Base-by-base conservation (phyloP, 2,888 invertebrate species). In the Phorcus lineatus region DNA sequence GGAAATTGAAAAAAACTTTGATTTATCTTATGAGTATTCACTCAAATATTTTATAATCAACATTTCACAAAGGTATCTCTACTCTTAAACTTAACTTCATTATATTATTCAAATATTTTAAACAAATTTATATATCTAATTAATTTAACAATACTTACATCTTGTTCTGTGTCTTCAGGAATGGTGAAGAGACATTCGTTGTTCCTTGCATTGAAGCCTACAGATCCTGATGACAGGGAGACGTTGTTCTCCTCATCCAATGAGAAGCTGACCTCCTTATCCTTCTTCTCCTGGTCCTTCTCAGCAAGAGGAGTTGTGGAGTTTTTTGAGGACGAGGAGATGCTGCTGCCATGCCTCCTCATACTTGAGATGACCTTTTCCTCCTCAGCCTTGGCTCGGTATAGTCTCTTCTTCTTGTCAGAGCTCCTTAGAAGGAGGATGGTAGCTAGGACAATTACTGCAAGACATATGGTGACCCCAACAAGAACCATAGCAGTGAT, bases 221-320 rank as follows among this genome's bases (percentile, higher is more conserved):
- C 40, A 24, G 47, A 40, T 40, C 47, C 40, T 9, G 74, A 74
- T 16, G 74, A 74, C 47, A 74, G 70, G 40, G 81, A 53, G 19
- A 79, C 67, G 57, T 84, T 82, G 77, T 80, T 82, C 40, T 88
- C 86, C 24, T 86, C 86, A 17, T 88, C 87, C 79, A 88, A 57
- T 0, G 86, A 88, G 70, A 87, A 87, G 76, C 87, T 88, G 55
- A 88, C 87, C 74, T 88, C 87, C 70, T 88, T 86, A 40, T 84
- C 85, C 66, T 85, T 86, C 66, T 84, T 84, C 47, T 83, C 82
- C 13, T 80, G 79, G n/a, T 75, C 78, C 28, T n/a, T 57, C 57
- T 75, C 74, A n/a, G 74, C 31, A 11, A 52, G 22, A 28, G 54
- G 52, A 40, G 74, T 52, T 19, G 74, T 36, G 22, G 52, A 70